Evolutionary conservation across 2,888 invertebrate genomes (phyloP).

Genomic region (Pteria penguin): DNA sequence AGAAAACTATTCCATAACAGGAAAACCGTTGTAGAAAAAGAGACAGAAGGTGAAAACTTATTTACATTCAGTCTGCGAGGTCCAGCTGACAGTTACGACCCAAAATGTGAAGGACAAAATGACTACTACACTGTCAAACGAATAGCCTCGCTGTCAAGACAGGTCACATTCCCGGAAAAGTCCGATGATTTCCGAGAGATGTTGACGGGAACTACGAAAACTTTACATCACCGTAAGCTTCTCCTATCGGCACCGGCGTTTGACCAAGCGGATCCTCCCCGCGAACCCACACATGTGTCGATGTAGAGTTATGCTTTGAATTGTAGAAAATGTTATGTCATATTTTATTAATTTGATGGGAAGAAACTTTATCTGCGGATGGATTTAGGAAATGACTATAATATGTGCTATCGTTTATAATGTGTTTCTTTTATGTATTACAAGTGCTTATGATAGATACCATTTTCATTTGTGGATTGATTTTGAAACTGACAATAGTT

Average conservation of each 20-base stretch:
- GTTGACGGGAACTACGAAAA: conserved; percentile 31
- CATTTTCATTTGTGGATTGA: no score
- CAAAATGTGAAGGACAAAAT: neutral
- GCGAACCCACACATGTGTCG: neutral
- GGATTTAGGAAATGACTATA: no score
- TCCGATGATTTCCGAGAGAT: conserved; percentile 23
- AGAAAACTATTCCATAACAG: conserved; percentile 16
- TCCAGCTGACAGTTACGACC: neutral
- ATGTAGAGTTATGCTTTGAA: no score
- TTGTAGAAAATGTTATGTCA: no score
- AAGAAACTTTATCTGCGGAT: no score
- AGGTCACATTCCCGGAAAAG: conserved; percentile 30
- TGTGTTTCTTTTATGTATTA: no score
- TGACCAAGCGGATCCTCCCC: neutral
- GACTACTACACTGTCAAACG: conserved; percentile 11
- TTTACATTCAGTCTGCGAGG: conserved; percentile 13
- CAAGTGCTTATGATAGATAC: no score
- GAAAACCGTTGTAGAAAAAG: conserved; percentile 23
- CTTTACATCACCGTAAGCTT: conserved; percentile 28
- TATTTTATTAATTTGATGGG: no score
- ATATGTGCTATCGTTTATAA: no score
- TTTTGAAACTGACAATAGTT: no score
- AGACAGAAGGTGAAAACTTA: neutral
- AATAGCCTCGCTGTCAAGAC: conserved; percentile 9
- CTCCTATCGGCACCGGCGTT: conserved; percentile 19